These are phyloP conservation scores for Ormyrus rosae DNA, from an alignment of 2,888 invertebrate species.

Conservation along the genomic window DNA sequence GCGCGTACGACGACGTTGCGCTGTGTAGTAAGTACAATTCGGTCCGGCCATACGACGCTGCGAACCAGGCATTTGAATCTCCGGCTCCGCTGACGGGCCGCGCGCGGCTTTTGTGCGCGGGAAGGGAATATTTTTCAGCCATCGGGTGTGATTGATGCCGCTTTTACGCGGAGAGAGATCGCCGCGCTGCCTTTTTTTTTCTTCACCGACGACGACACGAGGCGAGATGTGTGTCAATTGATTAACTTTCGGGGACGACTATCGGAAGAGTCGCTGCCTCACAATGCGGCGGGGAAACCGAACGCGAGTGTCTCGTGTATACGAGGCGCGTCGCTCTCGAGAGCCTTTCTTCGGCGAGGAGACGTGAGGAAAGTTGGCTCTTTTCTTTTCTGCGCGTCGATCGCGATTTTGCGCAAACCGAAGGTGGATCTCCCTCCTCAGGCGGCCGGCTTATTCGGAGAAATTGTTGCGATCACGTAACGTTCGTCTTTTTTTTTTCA, in stretches of 20 bases:
- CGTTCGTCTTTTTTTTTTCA: neutral
- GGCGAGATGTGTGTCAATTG: slow-evolving; percentile 32
- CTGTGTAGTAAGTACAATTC: neutral
- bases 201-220: neutral
- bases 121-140: neutral
- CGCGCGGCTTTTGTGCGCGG: neutral
- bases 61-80: slow-evolving; percentile 36
- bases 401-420: neutral
- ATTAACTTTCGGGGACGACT: slow-evolving; percentile 22
- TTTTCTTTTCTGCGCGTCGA: too few relatives aligned
- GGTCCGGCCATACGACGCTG: neutral
- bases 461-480: slow-evolving; percentile 14
- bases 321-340: neutral
- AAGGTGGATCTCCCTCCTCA: neutral
- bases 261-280: too few relatives aligned
- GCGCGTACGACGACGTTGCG: neutral
- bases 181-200: neutral
- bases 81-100: neutral
- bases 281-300: too few relatives aligned
- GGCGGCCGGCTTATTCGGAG: neutral
- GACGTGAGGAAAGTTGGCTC: too few relatives aligned
- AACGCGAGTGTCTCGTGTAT: neutral
- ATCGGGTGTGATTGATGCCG: slow-evolving; percentile 31
- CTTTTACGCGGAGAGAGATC: slow-evolving; percentile 16
- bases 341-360: too few relatives aligned